Conservation (phyloP, 2,113 vertebrate species). For the Sceloporus tristichus region DNA sequence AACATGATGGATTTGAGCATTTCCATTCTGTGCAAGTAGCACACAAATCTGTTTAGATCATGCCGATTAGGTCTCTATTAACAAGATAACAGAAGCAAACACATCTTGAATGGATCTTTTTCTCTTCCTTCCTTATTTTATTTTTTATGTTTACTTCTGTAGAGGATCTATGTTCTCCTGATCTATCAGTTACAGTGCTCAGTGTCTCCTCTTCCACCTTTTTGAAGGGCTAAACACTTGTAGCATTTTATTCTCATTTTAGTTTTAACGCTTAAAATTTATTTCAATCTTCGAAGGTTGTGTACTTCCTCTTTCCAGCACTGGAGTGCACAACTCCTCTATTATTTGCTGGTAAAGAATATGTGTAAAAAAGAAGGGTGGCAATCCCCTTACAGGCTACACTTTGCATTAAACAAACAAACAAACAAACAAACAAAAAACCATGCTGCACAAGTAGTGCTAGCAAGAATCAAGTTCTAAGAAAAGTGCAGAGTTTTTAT, state of each 20-base stretch:
- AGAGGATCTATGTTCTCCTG: neutral
- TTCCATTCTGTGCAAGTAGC: neutral
- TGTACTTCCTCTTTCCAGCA: neutral
- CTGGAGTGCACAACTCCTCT: neutral
- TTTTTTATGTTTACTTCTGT: neutral
- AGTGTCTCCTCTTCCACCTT: neutral
- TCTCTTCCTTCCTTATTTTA: neutral
- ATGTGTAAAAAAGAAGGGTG: neutral
- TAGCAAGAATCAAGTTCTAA: neutral
- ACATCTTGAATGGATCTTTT: no score
- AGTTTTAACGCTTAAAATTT: neutral
- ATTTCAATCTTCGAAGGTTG: neutral
- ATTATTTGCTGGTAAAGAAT: neutral
- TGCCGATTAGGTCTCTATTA: no score
- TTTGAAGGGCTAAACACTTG: neutral
- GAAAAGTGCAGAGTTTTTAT: constrained; percentile 7
- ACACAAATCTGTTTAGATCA: no score
- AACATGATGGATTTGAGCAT: neutral
- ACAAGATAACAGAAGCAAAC: no score
- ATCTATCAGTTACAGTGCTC: neutral
- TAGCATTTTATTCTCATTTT: neutral
- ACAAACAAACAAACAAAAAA: no score
- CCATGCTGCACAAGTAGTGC: neutral
- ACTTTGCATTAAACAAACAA: neutral
- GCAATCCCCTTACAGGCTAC: neutral